These are phyloP conservation scores for Aythya baeri DNA, from an alignment of 2,113 vertebrate species.

Conservation along the genomic window DNA sequence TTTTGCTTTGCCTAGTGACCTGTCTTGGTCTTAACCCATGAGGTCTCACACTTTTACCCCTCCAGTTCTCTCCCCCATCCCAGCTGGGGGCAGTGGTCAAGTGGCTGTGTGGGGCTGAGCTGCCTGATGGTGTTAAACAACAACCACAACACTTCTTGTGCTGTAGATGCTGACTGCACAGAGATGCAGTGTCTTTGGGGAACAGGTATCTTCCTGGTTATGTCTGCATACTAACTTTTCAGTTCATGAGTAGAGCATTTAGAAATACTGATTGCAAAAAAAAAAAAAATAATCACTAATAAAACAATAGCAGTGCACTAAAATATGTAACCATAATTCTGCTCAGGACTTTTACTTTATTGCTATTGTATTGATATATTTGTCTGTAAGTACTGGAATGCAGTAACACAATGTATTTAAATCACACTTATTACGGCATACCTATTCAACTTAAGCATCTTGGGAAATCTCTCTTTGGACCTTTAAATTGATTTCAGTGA, in stretches of 20 bases:
- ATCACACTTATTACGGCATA: not conserved
- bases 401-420: slow-evolving; percentile 15
- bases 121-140: too few relatives aligned
- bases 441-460: not conserved
- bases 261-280: not conserved
- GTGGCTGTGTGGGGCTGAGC: too few relatives aligned
- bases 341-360: not conserved
- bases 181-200: not conserved
- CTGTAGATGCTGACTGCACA: not conserved
- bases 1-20: too few relatives aligned
- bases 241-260: not conserved
- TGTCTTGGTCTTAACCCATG: too few relatives aligned
- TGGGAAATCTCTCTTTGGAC: slow-evolving; percentile 22
- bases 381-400: not conserved
- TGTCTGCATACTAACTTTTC: not conserved
- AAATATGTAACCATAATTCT: not conserved
- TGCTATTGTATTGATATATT: not conserved
- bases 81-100: too few relatives aligned
- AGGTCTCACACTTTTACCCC: too few relatives aligned
- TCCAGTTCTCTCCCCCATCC: too few relatives aligned
- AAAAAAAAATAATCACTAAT: slow-evolving; percentile 6
- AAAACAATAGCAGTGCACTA: not conserved
- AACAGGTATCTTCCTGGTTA: not conserved
- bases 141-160: not conserved
- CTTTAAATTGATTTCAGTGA: slow-evolving; percentile 38